Conservation (phyloP, 2,888 invertebrate species). For the Trichogramma dendrolimi region DNA sequence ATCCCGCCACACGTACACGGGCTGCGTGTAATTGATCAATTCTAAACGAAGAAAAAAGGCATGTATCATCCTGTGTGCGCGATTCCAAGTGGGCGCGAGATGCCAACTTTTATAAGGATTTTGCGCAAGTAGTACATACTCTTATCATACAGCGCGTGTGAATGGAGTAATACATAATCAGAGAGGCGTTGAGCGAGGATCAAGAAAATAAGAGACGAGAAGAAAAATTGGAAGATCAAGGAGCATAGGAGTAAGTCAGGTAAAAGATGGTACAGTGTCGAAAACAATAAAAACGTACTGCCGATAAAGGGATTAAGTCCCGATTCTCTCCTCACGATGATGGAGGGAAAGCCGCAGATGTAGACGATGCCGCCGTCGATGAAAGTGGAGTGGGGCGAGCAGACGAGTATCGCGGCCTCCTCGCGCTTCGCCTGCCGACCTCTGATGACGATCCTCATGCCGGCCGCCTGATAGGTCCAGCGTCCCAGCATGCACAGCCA, state of each 20-base stretch:
- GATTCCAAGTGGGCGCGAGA: neutral
- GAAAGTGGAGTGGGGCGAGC: slow-evolving; percentile 86
- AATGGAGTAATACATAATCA: slow-evolving; percentile 29
- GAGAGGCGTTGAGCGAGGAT: too few species aligned
- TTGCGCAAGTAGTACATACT: neutral
- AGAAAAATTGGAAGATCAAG: neutral
- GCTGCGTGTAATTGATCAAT: slow-evolving; percentile 89
- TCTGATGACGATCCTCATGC: slow-evolving; percentile 72
- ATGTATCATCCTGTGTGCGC: too few species aligned
- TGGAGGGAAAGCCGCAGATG: slow-evolving; percentile 75
- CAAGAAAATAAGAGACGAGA: too few species aligned
- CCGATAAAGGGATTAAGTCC: slow-evolving; percentile 78
- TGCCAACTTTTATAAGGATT: neutral
- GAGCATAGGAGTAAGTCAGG: neutral
- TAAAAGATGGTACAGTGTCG: neutral
- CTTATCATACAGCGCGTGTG: slow-evolving; percentile 22
- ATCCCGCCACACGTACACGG: slow-evolving; percentile 89
- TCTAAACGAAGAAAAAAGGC: slow-evolving; percentile 54
- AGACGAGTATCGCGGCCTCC: slow-evolving; percentile 81
- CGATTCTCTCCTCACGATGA: slow-evolving; percentile 78
- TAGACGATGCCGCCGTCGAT: slow-evolving; percentile 83
- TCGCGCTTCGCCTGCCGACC: slow-evolving; percentile 70
- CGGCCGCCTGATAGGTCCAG: slow-evolving; percentile 71
- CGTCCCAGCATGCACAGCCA: slow-evolving; percentile 71
- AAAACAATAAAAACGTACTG: slow-evolving; percentile 62